Base-by-base conservation (phyloP, 1,140 invertebrate species). In the Trichonephila clavata region DNA sequence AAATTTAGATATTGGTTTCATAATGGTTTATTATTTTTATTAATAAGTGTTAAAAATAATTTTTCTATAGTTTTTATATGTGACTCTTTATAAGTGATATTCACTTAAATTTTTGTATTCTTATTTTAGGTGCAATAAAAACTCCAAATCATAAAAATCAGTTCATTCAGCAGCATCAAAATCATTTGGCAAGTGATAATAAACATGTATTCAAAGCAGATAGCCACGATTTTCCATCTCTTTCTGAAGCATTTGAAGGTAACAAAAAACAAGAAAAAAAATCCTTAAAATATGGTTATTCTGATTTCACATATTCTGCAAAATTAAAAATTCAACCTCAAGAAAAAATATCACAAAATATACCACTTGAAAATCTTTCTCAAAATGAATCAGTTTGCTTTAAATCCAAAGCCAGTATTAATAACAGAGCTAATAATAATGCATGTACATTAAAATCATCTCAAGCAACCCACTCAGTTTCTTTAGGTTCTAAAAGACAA, bases 171-270 rank as follows among this genome's bases (percentile, higher is more conserved):
- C 27, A 16, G 1, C 32, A 27, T 16, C 71, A 32, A 18, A 18
- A 3, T 6, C 32, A 77, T 18, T 18, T 18, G 32, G 18, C 14
- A 16, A 27, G 32, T 32, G 20, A 83, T 57, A 13, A 59, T 43
- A 50, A 50, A 43, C 14, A 43, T 10, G 13, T 57, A 21, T 83
- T 83, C n/a, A 24, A 83, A 61, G 39, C 61, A 20, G 60, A 86
- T 18, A 24, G 61, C 21, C 61, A 63, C 18, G 84, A 86, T 21
- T 86, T 86, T 86, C 84, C 84, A 61, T 61, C 84, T 10, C 84
- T 86, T 63, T 61, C n/a, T 7, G 83, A 86, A 86, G 83, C 59
- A 24, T 24, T 10, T 63, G 18, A 86, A 10, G 61, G 8, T 20
- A 63, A 39, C 14, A 24, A 14, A 7, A 60, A 60, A 63, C n/a